Percentiles rank a stretch among this genome's conserved stretches.
Conservation (phyloP, 2,888 invertebrate genomes). For the Anthrax anthrax region DNA sequence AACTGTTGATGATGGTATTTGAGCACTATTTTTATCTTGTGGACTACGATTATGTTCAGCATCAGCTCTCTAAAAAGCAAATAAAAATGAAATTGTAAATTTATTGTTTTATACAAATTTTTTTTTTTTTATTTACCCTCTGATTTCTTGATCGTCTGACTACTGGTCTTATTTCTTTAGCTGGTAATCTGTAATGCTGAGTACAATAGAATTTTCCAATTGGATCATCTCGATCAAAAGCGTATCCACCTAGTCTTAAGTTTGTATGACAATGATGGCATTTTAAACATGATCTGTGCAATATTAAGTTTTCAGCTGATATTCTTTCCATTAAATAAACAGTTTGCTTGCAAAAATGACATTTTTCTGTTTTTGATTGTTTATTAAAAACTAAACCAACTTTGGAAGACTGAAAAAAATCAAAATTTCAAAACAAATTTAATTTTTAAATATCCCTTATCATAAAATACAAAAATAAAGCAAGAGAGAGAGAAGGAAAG, state of each 20-base stretch:
- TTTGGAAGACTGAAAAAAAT: conserved; percentile 39
- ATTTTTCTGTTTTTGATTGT: conserved; percentile 57
- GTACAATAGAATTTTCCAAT: conserved; percentile 59
- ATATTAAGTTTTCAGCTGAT: conserved; percentile 75
- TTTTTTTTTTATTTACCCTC: conserved; percentile 17
- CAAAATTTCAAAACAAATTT: no score
- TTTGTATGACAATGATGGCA: conserved; percentile 85
- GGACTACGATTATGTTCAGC: not conserved
- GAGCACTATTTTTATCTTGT: conserved; percentile 20
- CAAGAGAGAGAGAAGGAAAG: no score
- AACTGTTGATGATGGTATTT: conserved; percentile 37
- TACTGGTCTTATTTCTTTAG: conserved; percentile 34
- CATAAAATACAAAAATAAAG: no score
- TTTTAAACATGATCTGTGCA: conserved; percentile 86
- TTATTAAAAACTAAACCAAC: conserved; percentile 44
- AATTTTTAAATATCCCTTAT: no score
- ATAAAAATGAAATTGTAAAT: not conserved
- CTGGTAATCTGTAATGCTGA: conserved; percentile 54
- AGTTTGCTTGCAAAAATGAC: conserved; percentile 78
- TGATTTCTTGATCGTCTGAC: conserved; percentile 17
- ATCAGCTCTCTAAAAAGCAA: not conserved
- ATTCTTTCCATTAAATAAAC: conserved; percentile 91
- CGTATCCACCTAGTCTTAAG: conserved; percentile 61
- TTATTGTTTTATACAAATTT: no score
- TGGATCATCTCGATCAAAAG: conserved; percentile 53